Percentiles rank a stretch among this genome's conserved stretches.
Evolutionary conservation across 2,888 invertebrate species (phyloP).

Genomic region (Drosophila hawaiiensis): DNA sequence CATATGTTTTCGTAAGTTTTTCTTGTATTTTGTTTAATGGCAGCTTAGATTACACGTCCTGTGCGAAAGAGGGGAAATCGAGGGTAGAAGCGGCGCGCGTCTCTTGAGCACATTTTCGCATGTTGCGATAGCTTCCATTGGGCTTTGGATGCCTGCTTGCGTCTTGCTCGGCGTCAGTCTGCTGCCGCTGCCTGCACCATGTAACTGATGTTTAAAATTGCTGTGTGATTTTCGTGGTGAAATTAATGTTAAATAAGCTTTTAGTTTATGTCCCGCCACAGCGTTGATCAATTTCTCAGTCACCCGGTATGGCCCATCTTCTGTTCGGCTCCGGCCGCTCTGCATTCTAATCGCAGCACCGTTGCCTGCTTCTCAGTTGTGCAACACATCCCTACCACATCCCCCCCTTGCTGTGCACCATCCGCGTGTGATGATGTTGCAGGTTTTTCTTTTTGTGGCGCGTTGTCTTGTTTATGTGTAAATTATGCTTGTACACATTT

Average conservation of each 20-base stretch:
- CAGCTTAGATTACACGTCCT: constrained; percentile 78
- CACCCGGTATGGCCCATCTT: constrained; percentile 66
- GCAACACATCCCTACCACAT: neutral
- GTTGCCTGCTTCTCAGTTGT: constrained; percentile 22
- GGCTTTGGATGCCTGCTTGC: constrained; percentile 20
- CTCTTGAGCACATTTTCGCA: constrained; percentile 62
- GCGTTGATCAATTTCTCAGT: constrained; percentile 80
- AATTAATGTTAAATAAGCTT: constrained; percentile 81
- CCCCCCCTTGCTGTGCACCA: constrained; percentile 10
- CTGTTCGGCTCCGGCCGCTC: constrained; percentile 37
- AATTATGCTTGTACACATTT: constrained; percentile 81
- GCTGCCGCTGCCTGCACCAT: constrained; percentile 43
- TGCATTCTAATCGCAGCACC: constrained; percentile 62
- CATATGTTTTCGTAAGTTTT: constrained; percentile 81
- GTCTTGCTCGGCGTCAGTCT: constrained; percentile 9
- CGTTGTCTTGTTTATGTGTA: constrained; percentile 76
- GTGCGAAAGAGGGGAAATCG: constrained; percentile 35
- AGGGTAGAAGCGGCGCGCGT: constrained; percentile 7
- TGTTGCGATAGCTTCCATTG: constrained; percentile 68
- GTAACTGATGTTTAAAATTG: constrained; percentile 80
- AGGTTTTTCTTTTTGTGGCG: constrained; percentile 50
- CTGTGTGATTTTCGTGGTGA: constrained; percentile 82
- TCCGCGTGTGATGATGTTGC: constrained; percentile 57
- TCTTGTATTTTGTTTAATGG: constrained; percentile 82
- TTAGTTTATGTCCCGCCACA: constrained; percentile 81